These are phyloP conservation scores for Drosophila kanapiae DNA, from an alignment of 1,140 invertebrate species.

Conservation along the genomic window DNA sequence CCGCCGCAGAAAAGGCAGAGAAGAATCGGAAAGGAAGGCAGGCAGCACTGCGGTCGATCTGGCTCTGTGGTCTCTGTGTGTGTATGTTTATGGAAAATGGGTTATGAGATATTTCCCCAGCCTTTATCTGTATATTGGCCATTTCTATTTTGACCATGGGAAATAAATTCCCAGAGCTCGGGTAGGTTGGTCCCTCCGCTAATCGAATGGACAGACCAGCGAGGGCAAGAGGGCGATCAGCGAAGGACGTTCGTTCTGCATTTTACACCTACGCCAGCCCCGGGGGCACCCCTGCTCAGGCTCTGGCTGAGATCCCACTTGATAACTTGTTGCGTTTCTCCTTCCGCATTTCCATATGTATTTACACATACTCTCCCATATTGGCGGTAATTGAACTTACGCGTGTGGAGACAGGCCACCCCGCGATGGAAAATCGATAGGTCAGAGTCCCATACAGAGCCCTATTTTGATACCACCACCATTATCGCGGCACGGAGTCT, in stretches of 20 bases:
- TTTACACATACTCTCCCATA: neutral
- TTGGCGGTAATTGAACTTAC: constrained; percentile 53
- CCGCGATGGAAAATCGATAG: constrained; percentile 46
- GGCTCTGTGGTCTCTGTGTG: constrained; percentile 67
- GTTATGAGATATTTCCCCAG: constrained; percentile 80
- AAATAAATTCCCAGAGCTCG: constrained; percentile 70
- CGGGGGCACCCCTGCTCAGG: constrained; percentile 7
- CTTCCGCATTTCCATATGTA: constrained; percentile 1
- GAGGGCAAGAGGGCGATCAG: neutral
- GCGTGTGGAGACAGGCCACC: constrained; percentile 33
- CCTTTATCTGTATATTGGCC: constrained; percentile 73
- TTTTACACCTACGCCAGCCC: constrained; percentile 72
- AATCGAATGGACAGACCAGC: constrained; percentile 58
- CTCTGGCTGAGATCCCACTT: constrained; percentile 14
- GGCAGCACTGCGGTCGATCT: constrained; percentile 39
- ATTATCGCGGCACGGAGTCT: neutral
- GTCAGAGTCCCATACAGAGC: constrained; percentile 4
- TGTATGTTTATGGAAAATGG: constrained; percentile 82
- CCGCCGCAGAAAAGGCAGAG: constrained; percentile 4
- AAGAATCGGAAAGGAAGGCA: constrained; percentile 26
- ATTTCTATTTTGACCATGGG: constrained; percentile 82
- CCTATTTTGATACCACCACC: neutral
- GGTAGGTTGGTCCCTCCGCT: constrained; percentile 57
- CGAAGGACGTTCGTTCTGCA: constrained; percentile 69
- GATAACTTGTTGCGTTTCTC: constrained; percentile 62